These are phyloP conservation scores for Phrynocephalus guinanensis DNA, from an alignment of 2,797 vertebrate genomes.

Conservation along the genomic window DNA sequence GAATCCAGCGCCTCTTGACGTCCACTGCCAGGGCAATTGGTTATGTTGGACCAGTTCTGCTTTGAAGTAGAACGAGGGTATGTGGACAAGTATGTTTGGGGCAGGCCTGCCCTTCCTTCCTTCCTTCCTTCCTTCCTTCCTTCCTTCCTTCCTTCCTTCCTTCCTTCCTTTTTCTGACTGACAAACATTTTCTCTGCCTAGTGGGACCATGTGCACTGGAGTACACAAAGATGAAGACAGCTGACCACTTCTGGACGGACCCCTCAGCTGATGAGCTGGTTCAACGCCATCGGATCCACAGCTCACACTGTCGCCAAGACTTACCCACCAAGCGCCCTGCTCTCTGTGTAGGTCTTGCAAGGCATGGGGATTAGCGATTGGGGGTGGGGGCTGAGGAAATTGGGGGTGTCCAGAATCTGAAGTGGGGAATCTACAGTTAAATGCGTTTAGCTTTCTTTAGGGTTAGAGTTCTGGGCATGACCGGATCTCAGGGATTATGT, in stretches of 20 bases:
- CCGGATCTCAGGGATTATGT: no score
- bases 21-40: no score
- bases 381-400: no score
- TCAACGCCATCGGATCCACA: constrained; percentile 95
- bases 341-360: constrained; percentile 87
- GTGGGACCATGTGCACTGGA: constrained; percentile 98
- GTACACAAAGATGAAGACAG: constrained; percentile 99
- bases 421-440: no score
- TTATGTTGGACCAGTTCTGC: no score
- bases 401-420: no score
- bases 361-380: background rate
- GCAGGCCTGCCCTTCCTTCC: no score
- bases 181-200: constrained; percentile 49
- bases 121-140: no score
- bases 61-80: no score
- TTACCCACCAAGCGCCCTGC: constrained; percentile 96
- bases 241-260: constrained; percentile 98
- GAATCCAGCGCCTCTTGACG: no score
- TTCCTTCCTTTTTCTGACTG: no score
- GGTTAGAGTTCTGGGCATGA: fast-evolving
- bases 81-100: background rate
- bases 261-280: constrained; percentile 96
- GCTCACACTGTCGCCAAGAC: constrained; percentile 91
- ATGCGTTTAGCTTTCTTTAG: no score
- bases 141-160: background rate